A percentile compares a stretch with the other conserved stretches of the same genome.
Evolutionary conservation across 2,797 vertebrate species (phyloP).

Genomic region (Halcyon leucocephala): DNA sequence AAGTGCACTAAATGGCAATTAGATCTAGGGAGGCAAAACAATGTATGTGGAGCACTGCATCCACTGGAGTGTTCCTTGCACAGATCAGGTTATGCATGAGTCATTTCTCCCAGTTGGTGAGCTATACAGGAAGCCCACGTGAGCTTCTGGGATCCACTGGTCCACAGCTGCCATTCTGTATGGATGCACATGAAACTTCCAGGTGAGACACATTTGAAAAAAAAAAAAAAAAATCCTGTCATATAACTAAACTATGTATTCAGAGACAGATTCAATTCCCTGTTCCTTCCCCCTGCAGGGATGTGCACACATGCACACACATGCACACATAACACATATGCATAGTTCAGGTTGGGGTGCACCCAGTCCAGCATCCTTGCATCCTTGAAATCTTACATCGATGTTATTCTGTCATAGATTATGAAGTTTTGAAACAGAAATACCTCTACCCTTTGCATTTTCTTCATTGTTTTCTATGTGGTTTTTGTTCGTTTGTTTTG

Average conservation of each 20-base stretch:
- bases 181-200: neutral
- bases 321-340: too few species aligned
- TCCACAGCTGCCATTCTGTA: neutral
- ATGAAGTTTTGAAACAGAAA: neutral
- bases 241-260: neutral
- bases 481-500: neutral
- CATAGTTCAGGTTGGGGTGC: neutral
- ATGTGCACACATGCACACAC: neutral
- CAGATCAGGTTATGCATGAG: neutral
- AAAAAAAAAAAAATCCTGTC: neutral
- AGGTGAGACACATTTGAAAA: neutral
- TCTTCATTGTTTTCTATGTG: neutral
- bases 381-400: neutral
- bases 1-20: neutral
- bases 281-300: accelerated
- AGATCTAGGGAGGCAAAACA: neutral
- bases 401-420: neutral
- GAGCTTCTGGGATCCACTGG: neutral
- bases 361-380: neutral
- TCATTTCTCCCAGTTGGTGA: neutral
- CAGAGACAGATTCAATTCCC: neutral
- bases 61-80: neutral
- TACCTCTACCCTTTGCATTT: neutral
- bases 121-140: neutral
- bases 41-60: neutral